Percentiles rank a stretch among this genome's conserved stretches.
Evolutionary conservation across 1,140 invertebrate species (phyloP).

Genomic region (Atta texana): DNA sequence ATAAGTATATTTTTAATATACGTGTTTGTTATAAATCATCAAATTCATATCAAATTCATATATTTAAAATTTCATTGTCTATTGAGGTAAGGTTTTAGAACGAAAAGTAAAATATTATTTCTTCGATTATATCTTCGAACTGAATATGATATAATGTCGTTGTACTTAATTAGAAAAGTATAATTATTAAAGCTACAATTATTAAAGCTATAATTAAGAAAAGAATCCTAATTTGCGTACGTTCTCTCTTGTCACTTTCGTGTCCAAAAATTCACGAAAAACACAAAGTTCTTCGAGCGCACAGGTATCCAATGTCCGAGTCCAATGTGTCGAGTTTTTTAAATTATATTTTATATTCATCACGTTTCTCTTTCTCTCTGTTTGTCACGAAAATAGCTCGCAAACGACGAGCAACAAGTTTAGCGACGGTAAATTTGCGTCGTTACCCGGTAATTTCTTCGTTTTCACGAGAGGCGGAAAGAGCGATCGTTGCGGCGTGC

Average conservation of each 20-base stretch:
- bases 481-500: constrained; percentile 47
- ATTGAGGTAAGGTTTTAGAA: background rate
- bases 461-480: constrained; percentile 32
- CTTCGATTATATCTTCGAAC: background rate
- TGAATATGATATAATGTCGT: background rate
- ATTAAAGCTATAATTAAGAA: background rate
- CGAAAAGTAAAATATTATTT: background rate
- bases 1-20: background rate
- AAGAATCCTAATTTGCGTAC: background rate
- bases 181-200: constrained; percentile 22
- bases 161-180: background rate
- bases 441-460: constrained; percentile 61
- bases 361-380: constrained; percentile 32
- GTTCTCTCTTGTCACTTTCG: constrained; percentile 16
- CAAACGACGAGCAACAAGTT: constrained; percentile 58
- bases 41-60: background rate
- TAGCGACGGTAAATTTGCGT: constrained; percentile 44
- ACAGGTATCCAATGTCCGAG: constrained; percentile 33
- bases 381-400: constrained; percentile 11
- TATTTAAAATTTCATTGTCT: background rate
- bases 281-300: constrained; percentile 32
- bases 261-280: constrained; percentile 29
- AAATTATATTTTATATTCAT: constrained; percentile 49
- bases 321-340: constrained; percentile 42
- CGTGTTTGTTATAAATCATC: background rate